These are phyloP conservation scores for Drosophila tristis DNA, from an alignment of 1,140 invertebrate species.

Conservation along the genomic window DNA sequence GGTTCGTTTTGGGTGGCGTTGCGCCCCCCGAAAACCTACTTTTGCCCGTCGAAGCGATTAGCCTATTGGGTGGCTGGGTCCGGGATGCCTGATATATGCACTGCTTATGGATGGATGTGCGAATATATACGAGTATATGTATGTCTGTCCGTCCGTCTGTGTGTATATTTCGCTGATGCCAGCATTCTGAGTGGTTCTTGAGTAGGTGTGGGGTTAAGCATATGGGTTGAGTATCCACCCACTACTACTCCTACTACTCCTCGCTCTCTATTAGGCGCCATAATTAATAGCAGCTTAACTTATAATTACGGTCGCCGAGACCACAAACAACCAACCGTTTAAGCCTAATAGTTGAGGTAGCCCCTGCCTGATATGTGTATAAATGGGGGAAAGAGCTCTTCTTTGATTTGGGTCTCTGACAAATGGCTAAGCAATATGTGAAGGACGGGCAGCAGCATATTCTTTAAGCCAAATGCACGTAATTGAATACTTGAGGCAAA, in stretches of 20 bases:
- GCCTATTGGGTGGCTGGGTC: conserved; percentile 14
- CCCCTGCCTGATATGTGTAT: conserved; percentile 28
- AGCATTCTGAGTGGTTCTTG: conserved; percentile 18
- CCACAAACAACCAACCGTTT: conserved; percentile 73
- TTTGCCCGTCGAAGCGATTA: conserved; percentile 68
- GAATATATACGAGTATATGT: not conserved
- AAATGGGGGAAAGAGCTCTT: not conserved
- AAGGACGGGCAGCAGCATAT: no score
- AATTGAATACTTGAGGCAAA: no score
- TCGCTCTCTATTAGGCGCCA: conserved; percentile 59
- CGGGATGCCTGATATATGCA: no score
- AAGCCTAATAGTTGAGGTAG: conserved; percentile 78
- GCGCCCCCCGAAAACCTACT: conserved; percentile 42
- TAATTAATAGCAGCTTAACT: conserved; percentile 82
- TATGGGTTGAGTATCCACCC: conserved; percentile 27
- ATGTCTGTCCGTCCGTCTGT: not conserved
- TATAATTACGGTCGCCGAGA: conserved; percentile 78
- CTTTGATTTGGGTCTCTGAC: conserved; percentile 38
- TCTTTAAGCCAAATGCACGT: no score
- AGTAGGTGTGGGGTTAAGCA: conserved; percentile 40
- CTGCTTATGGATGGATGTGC: no score
- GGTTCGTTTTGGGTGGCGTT: conserved; percentile 62
- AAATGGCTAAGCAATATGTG: conserved; percentile 22
- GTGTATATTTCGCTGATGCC: conserved; percentile 38
- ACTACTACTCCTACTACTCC: not conserved